A percentile compares a stretch with the other conserved stretches of the same genome.
Evolutionary conservation across 2,888 invertebrate genomes (phyloP).

Genomic region (Tenthredo amoena): DNA sequence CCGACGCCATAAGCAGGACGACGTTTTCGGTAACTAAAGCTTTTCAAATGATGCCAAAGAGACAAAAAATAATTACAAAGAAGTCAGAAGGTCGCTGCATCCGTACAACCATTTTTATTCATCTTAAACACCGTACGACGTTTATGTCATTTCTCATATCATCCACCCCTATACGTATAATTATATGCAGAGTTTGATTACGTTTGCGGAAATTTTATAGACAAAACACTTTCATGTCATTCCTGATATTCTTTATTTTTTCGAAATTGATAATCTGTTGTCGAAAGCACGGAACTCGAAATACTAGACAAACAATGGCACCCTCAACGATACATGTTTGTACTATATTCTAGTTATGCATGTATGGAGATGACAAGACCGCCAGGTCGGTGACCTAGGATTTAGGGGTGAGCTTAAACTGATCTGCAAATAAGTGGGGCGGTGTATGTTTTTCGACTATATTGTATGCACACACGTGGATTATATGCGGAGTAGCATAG

Average conservation of each 20-base stretch:
- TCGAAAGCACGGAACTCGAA: neutral
- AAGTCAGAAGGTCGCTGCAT: neutral
- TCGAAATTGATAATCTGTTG: neutral
- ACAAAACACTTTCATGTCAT: neutral
- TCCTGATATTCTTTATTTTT: neutral
- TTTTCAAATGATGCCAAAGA: neutral
- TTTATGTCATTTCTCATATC: neutral
- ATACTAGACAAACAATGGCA: neutral
- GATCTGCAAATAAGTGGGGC: conserved; percentile 7
- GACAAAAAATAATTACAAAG: neutral
- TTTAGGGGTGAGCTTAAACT: conserved; percentile 1
- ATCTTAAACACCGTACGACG: neutral
- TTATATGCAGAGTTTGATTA: neutral
- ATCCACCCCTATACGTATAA: neutral
- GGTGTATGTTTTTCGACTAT: neutral
- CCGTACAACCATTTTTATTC: too few species aligned
- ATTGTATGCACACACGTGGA: neutral
- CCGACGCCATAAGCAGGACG: neutral
- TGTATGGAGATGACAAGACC: neutral
- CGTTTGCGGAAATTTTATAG: neutral
- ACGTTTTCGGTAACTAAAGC: neutral
- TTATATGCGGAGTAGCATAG: neutral
- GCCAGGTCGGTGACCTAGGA: neutral
- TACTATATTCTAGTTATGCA: neutral
- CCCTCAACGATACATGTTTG: too few species aligned